These are phyloP conservation scores for Chloroceryle amazona DNA, from an alignment of 2,797 vertebrate species.

Conservation along the genomic window DNA sequence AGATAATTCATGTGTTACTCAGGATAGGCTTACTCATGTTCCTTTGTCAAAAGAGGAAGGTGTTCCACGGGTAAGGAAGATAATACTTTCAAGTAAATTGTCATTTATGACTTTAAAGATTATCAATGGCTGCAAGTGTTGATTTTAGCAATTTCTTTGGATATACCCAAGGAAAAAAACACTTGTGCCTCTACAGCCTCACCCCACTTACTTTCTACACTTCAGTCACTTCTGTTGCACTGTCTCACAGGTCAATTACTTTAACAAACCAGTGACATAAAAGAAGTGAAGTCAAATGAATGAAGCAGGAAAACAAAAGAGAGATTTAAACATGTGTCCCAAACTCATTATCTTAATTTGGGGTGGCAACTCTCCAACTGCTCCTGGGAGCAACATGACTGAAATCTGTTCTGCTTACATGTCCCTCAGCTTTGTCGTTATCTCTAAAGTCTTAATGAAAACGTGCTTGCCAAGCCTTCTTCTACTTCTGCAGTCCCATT, in stretches of 20 bases:
- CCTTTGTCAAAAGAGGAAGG: conserved; percentile 42
- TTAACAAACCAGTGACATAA: background rate
- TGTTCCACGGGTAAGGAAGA: background rate
- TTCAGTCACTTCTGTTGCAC: background rate
- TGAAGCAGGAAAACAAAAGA: accelerated
- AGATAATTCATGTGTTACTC: conserved; percentile 62
- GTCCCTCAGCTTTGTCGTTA: background rate
- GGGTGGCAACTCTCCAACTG: background rate
- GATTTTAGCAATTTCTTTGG: background rate
- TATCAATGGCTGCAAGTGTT: background rate
- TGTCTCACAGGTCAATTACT: background rate
- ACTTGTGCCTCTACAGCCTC: background rate
- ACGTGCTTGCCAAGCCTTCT: background rate
- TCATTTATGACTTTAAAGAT: background rate
- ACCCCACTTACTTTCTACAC: background rate
- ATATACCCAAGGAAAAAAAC: background rate
- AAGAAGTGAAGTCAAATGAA: background rate
- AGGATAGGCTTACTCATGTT: conserved; percentile 39
- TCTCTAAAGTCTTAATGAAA: background rate
- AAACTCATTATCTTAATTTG: background rate
- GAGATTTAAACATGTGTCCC: background rate
- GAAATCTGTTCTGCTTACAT: background rate
- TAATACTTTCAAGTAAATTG: background rate
- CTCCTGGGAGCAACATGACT: background rate
- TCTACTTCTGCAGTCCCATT: background rate